Evolutionary conservation across 2,888 invertebrate genomes (phyloP), one percentile per base, ranked within the genome.

Genomic region (Epirrhoe tristata): DNA sequence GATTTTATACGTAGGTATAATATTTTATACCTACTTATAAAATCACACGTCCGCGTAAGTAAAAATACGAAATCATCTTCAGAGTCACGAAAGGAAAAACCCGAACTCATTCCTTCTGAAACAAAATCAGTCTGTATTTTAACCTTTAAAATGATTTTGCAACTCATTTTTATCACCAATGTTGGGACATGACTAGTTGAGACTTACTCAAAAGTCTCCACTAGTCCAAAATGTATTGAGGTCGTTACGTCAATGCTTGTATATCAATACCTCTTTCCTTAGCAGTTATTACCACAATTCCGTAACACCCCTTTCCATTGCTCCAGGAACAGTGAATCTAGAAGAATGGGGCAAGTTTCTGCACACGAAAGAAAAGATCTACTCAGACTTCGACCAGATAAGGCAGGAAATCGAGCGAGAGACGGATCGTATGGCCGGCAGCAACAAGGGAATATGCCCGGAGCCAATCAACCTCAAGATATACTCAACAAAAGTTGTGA

Each of bases 311-410:
- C n/a, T 46, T 46, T 73, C 67, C 16, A 52, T 87, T 85, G 83
- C 87, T 94, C 51, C 78, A 97, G 98, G 97, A 78, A 97, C 98
- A 36, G 90, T 97, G 61, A 97, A 96, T 82, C 88, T 96, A 68
- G 97, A 98, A 74, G 98, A 99, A 93, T 99, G 99, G 99, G 99
- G 97, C 34, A 96, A 97, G 81, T 99, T 99, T 87, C 94, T 99
- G 46, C 99, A 99, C 87, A 96, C 96, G 54, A 98, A 98, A 88
- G 97, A 96, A 80, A 96, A 95, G 90, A 94, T 98, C 60, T 99
- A 95, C 87, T 96, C 96, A 73, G 96, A 99, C 91, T 99, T 99
- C 88, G 95, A 97, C 77, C 97, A 98, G 67, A 97, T 99, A 74
- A 95, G 99, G 6, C 88, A 91, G 74, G 99, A 99, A 94, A 98